Conservation (phyloP, 2,113 vertebrate species). For the Grus americana region DNA sequence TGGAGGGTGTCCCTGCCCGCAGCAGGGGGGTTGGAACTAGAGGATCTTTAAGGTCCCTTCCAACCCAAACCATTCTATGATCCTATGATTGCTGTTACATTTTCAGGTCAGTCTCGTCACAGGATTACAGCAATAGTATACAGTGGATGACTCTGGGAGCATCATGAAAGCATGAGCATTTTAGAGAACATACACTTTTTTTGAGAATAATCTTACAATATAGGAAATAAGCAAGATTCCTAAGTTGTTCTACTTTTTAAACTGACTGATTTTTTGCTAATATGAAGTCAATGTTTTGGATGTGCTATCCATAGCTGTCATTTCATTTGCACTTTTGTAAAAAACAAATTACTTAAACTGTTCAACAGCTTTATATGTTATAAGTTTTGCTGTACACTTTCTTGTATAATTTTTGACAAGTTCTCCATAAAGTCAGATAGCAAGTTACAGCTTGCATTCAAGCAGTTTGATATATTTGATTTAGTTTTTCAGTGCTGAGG, state of each 20-base stretch:
- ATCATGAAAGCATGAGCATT: not conserved
- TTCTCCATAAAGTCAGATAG: not conserved
- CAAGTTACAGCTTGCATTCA: not conserved
- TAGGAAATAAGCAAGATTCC: not conserved
- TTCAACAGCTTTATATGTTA: not conserved
- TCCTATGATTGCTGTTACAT: not conserved
- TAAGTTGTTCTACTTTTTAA: not conserved
- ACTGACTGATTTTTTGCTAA: not conserved
- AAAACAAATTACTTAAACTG: not conserved
- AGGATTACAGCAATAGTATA: not conserved
- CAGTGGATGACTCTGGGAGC: not conserved
- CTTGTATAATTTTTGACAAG: not conserved
- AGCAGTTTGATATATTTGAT: not conserved
- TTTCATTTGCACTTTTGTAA: not conserved
- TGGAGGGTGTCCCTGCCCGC: too few species aligned
- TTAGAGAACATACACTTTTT: not conserved
- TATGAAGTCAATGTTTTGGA: not conserved
- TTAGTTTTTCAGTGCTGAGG: not conserved
- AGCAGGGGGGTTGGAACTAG: too few species aligned
- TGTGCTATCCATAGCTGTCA: not conserved
- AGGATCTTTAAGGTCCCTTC: too few species aligned
- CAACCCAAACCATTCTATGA: too few species aligned
- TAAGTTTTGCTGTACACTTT: not conserved
- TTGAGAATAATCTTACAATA: not conserved
- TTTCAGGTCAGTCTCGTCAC: not conserved